Conservation (phyloP, 2,113 vertebrate genomes). For the Stictonetta naevosa region DNA sequence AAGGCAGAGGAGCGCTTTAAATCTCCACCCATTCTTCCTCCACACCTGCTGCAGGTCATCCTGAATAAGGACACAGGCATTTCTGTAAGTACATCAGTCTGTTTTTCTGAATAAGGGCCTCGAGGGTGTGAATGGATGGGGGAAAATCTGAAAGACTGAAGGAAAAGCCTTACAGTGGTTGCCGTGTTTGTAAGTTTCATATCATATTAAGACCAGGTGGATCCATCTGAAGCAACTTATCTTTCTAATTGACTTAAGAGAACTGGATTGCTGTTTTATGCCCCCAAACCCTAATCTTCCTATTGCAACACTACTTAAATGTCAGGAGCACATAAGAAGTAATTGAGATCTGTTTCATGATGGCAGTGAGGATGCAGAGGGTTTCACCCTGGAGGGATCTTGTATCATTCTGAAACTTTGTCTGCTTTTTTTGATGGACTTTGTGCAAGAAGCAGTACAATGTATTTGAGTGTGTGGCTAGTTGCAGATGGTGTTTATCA, state of each 20-base stretch:
- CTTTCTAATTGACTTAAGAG: background rate
- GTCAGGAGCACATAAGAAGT: background rate
- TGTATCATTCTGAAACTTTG: background rate
- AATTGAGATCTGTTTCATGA: background rate
- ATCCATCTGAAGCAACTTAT: background rate
- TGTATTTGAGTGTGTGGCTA: background rate
- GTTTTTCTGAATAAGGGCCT: background rate
- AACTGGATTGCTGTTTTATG: background rate
- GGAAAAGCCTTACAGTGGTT: background rate
- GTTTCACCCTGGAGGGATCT: background rate
- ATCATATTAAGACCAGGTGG: accelerated
- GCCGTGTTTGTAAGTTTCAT: background rate
- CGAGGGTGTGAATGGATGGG: background rate
- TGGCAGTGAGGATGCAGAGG: background rate
- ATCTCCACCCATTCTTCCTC: constrained; percentile 91
- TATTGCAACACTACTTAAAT: background rate
- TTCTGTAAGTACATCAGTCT: constrained; percentile 83
- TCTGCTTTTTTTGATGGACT: background rate
- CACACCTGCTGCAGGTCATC: constrained; percentile 96
- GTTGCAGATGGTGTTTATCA: background rate
- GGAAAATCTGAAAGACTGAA: background rate
- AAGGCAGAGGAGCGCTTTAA: constrained; percentile 91
- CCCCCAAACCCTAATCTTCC: background rate
- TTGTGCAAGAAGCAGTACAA: accelerated
- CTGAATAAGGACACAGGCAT: constrained; percentile 97